Evolutionary conservation across 92 coral and sea anemone species (phyloP).

Genomic region (Chrysogorgia sp.): DNA sequence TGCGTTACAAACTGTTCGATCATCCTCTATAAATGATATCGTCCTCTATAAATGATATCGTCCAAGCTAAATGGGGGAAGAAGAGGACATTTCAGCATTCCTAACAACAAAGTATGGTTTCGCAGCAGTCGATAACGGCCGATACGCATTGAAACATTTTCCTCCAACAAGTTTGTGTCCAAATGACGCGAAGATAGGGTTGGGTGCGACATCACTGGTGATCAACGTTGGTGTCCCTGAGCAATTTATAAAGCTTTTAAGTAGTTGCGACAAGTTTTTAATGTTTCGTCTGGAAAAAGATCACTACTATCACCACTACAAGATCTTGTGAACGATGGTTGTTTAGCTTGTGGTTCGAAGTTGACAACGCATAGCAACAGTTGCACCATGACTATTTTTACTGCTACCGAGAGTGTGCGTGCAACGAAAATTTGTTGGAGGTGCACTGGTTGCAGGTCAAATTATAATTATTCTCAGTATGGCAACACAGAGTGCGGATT

Average conservation of each 20-base stretch:
- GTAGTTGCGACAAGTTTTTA: conserved; percentile 1
- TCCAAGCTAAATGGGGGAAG: no score
- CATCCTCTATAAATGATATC: neutral
- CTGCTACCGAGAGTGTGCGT: no score
- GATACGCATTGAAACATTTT: neutral
- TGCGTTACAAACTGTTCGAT: neutral
- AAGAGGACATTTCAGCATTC: conserved; percentile 18
- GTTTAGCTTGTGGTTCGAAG: conserved; percentile 26
- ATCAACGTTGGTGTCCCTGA: conserved; percentile 21
- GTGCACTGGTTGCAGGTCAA: conserved; percentile 17
- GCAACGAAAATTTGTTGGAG: conserved; percentile 35
- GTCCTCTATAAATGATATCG: no score
- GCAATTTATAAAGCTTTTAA: neutral
- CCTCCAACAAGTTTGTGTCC: conserved; percentile 29
- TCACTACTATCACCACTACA: no score
- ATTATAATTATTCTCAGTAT: conserved; percentile 44
- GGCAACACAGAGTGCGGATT: conserved; percentile 38
- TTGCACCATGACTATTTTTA: no score
- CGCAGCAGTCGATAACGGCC: conserved; percentile 15
- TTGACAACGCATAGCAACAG: conserved; percentile 8
- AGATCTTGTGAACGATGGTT: neutral
- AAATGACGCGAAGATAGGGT: neutral
- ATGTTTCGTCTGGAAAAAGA: neutral
- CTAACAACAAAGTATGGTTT: conserved; percentile 16
- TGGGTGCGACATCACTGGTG: conserved; percentile 7